Base-by-base conservation (phyloP, 2,888 invertebrate species). In the Troides oblongomaculatus region DNA sequence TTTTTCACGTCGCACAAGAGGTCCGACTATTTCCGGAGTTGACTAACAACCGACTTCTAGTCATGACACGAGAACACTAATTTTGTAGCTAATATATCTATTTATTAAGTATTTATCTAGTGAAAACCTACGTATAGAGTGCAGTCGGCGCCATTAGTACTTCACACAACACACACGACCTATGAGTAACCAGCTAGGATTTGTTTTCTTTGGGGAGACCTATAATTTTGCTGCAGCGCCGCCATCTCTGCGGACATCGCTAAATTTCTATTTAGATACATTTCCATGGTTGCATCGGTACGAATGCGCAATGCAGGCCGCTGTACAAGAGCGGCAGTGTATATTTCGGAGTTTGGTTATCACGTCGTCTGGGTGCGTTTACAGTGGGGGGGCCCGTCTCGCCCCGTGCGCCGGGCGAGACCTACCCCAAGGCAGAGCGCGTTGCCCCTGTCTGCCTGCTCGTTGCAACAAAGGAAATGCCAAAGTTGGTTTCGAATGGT, bases 351-450 rank as follows among this genome's bases (percentile, higher is more conserved):
- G 30, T 23, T 23, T 6, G 64, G 30, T 50, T 8, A 5, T 50
- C 25, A 63, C 64, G 50, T 39, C n/a, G 39, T 71, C 65, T 76
- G 70, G 62, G 36, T 53, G 66, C 73, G 82, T 63, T 46, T 68
- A 72, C 74, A 72, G 83, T 88, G 74, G 65, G 61, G 75, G 80
- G 68, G 72, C 71, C 77, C 76, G 87, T 86, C 87, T 85, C 82
- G 87, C 77, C 83, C 79, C 77, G 80, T 75, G 77, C 78, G 79
- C 71, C 73, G 68, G 78, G 78, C 81, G 78, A 83, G 89, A 91
- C 91, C 91, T 92, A 88, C 91, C 90, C 87, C 84, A 92, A 87
- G 79, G 76, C 77, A 77, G 74, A 75, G 81, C 77, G 78, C 79
- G 78, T 87, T 90, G 82, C 79, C 81, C 83, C 78, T 75, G 67